Conservation (phyloP, 2,113 vertebrate species). For the Azemiops feae region DNA sequence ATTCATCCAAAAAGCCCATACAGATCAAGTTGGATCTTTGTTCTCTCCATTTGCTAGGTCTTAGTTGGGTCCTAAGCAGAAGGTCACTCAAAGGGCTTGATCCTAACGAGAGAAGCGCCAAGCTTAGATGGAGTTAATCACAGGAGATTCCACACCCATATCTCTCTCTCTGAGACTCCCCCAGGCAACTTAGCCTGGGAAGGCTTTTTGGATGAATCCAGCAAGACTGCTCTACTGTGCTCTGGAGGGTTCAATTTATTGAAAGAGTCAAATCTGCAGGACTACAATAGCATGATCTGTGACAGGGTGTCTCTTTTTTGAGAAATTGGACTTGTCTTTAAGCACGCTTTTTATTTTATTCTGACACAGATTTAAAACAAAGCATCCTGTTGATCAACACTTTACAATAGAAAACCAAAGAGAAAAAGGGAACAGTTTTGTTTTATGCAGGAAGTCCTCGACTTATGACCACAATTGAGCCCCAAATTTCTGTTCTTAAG, state of each 20-base stretch:
- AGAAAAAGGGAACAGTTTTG: too few species aligned
- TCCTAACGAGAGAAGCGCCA: neutral
- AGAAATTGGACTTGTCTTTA: neutral
- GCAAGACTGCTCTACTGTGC: neutral
- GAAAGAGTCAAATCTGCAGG: neutral
- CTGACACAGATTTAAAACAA: neutral
- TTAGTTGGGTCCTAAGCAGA: neutral
- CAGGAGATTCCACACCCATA: neutral
- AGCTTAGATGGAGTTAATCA: neutral
- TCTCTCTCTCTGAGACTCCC: neutral
- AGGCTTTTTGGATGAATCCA: neutral
- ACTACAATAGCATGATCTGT: too few species aligned
- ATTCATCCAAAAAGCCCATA: too few species aligned
- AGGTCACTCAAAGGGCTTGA: neutral
- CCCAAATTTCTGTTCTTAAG: too few species aligned
- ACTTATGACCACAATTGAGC: too few species aligned
- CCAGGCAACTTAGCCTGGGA: too few species aligned
- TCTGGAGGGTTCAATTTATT: neutral
- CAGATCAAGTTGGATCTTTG: neutral
- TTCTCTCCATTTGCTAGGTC: neutral
- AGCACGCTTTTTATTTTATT: conserved; percentile 12
- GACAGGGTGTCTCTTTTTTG: neutral
- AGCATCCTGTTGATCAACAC: neutral
- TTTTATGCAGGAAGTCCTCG: too few species aligned
- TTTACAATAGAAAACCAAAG: neutral